Conservation (phyloP, 1,140 invertebrate species). For the Diabrotica virgifera region DNA sequence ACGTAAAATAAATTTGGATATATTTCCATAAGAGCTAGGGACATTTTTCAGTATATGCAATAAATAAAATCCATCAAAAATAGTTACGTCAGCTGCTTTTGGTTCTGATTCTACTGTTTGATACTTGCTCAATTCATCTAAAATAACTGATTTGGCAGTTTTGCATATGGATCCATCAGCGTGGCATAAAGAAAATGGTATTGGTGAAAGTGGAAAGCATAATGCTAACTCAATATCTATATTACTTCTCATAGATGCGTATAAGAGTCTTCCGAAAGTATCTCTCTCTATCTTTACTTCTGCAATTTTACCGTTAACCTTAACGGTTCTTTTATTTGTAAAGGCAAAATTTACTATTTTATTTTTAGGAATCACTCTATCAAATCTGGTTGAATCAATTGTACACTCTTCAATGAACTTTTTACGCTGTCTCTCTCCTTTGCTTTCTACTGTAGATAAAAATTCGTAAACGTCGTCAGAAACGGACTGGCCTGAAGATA, state of each 20-base stretch:
- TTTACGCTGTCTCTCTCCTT: slow-evolving; percentile 10
- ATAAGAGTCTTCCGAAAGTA: slow-evolving; percentile 19
- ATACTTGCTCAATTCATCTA: slow-evolving; percentile 3
- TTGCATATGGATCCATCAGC: slow-evolving; percentile 14
- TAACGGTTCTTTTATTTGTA: slow-evolving; percentile 14
- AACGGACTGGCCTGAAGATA: slow-evolving; percentile 18
- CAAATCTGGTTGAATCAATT: slow-evolving; percentile 14
- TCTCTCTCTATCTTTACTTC: slow-evolving; percentile 19
- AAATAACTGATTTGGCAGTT: slow-evolving; percentile 12
- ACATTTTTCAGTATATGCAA: slow-evolving; percentile 6
- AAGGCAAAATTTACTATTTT: slow-evolving; percentile 19
- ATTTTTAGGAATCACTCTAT: slow-evolving; percentile 17
- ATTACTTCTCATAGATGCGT: slow-evolving; percentile 18
- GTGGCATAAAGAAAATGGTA: slow-evolving; percentile 16
- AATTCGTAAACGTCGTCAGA: slow-evolving; percentile 19
- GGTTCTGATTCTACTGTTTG: background rate
- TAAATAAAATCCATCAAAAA: slow-evolving; percentile 14
- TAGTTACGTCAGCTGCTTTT: background rate
- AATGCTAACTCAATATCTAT: slow-evolving; percentile 17
- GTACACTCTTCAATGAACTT: slow-evolving; percentile 13
- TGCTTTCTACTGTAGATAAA: slow-evolving; percentile 20
- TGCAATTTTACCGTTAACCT: slow-evolving; percentile 15
- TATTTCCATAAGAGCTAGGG: slow-evolving; percentile 8
- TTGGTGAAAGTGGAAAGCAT: slow-evolving; percentile 13
- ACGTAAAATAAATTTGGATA: slow-evolving; percentile 18